Percentiles rank a stretch among this genome's conserved stretches.
phyloP scores from a whole-genome alignment of 2,113 vertebrate genomes.

The Sinocyclocheilus anshuiensis region DNA sequence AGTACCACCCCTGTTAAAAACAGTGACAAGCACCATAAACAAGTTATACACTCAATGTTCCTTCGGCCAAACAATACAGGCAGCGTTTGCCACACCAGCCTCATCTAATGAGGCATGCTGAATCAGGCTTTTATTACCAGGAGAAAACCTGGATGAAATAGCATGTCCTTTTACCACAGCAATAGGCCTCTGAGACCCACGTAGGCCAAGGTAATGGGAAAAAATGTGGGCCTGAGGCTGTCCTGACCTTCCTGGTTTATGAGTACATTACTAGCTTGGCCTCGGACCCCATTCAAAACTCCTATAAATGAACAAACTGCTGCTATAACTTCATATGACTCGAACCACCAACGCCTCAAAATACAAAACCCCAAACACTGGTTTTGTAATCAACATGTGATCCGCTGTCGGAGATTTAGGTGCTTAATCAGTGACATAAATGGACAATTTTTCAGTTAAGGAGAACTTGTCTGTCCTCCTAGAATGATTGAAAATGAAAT shows the following conservation, averaged over 20 bases:
- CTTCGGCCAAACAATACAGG: slow-evolving; percentile 19
- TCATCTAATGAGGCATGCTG: slow-evolving; percentile 16
- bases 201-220: slow-evolving; percentile 33
- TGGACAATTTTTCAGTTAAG: not conserved
- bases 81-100: not conserved
- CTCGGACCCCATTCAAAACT: slow-evolving; percentile 30
- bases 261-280: slow-evolving; percentile 34
- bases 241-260: slow-evolving; percentile 22
- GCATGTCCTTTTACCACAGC: slow-evolving; percentile 17
- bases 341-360: not conserved
- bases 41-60: slow-evolving; percentile 1
- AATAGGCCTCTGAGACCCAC: slow-evolving; percentile 33
- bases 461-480: not conserved
- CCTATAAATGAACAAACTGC: slow-evolving; percentile 12
- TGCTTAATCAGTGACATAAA: not conserved
- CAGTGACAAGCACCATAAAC: slow-evolving; percentile 33
- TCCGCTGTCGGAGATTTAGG: not conserved
- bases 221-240: not conserved
- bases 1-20: slow-evolving; percentile 11
- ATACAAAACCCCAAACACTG: not conserved
- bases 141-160: slow-evolving; percentile 14
- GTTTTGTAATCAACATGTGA: slow-evolving; percentile 13
- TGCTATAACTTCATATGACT: slow-evolving; percentile 21
- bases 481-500: not conserved
- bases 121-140: slow-evolving; percentile 14